Conservation (phyloP, 2,113 vertebrate genomes). For the Peromyscus leucopus region DNA sequence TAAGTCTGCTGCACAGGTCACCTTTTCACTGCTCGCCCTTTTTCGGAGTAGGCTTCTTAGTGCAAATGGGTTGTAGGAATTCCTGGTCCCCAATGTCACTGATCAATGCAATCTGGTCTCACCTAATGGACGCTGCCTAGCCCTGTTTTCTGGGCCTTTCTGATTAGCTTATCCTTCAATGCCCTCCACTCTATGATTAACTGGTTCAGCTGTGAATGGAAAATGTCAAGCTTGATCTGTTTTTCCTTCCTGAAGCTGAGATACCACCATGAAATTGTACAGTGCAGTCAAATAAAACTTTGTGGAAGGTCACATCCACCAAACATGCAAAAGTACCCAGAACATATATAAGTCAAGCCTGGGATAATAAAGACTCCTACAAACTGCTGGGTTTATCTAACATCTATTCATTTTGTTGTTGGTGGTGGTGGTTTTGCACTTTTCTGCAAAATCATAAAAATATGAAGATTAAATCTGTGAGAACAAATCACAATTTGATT, state of each 20-base stretch:
- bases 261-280: conserved; percentile 70
- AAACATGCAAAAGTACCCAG: conserved; percentile 19
- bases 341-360: not conserved
- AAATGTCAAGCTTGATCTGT: conserved; percentile 75
- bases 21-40: not conserved
- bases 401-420: not conserved
- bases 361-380: not conserved
- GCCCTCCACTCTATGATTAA: conserved; percentile 74
- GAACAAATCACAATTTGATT: not conserved
- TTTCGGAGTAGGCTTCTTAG: not conserved
- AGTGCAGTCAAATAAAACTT: conserved; percentile 66
- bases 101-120: conserved; percentile 14
- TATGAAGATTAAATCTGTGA: not conserved
- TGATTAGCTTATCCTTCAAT: conserved; percentile 72
- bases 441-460: not conserved
- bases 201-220: conserved; percentile 65
- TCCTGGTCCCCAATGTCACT: not conserved
- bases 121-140: conserved; percentile 18
- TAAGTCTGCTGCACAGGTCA: conserved; percentile 22
- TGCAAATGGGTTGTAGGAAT: conserved; percentile 21
- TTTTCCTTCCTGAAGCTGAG: conserved; percentile 69
- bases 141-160: conserved; percentile 62
- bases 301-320: conserved; percentile 42
- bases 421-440: too few species aligned
- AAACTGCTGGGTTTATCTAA: not conserved